Percentiles rank a stretch among this genome's conserved stretches.
Evolutionary conservation across 2,888 invertebrate genomes (phyloP).

Genomic region (Epinotia demarniana): DNA sequence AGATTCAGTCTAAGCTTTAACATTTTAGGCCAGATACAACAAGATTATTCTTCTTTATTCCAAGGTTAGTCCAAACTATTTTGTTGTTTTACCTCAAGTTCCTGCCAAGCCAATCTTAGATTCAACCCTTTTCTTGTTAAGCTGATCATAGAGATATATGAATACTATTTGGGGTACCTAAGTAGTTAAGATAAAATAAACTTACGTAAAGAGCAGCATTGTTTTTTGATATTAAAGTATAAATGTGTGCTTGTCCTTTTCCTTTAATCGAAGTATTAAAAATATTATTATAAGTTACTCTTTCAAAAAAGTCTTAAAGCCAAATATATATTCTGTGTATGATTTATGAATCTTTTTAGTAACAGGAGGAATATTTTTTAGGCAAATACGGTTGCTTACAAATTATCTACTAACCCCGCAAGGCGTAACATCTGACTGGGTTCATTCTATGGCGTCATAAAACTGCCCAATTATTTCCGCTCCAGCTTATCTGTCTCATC

Average conservation of each 20-base stretch:
- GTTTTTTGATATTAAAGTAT: background rate
- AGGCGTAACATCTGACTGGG: slow-evolving; percentile 29
- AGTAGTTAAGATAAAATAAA: no score
- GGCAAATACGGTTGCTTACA: background rate
- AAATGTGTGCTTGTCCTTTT: background rate
- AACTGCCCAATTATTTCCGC: slow-evolving; percentile 76
- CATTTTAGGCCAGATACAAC: no score
- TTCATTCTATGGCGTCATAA: slow-evolving; percentile 63
- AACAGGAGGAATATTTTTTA: background rate
- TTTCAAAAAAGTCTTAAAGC: background rate
- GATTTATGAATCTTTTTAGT: background rate
- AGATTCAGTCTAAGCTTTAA: no score
- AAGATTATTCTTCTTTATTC: no score
- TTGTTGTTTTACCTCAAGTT: no score
- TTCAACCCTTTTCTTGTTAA: no score
- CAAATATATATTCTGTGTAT: background rate
- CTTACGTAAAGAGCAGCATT: background rate
- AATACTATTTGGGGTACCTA: no score
- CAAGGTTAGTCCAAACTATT: no score
- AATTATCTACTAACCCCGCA: slow-evolving; percentile 17
- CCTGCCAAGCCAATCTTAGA: background rate
- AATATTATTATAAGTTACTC: no score
- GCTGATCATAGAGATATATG: background rate
- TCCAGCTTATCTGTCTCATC: slow-evolving; percentile 73
- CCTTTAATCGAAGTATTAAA: background rate